Conservation (phyloP, 1,140 invertebrate genomes). For the Aphelenchoides avenae region DNA sequence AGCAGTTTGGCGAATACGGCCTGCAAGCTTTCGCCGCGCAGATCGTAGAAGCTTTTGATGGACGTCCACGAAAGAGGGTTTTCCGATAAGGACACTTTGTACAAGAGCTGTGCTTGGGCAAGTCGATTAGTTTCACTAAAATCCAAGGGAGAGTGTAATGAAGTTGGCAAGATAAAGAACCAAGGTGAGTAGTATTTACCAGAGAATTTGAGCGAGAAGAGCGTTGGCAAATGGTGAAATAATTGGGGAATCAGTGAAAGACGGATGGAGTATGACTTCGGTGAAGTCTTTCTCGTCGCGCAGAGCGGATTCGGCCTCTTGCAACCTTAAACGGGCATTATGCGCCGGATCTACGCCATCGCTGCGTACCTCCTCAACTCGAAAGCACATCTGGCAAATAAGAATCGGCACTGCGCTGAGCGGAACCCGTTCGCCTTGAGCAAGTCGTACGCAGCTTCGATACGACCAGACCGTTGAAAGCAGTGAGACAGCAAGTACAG, state of each 20-base stretch:
- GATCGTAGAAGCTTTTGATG: too few species aligned
- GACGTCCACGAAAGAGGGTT: too few species aligned
- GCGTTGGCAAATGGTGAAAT: constrained; percentile 26
- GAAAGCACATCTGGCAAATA: constrained; percentile 35
- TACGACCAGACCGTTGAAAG: constrained; percentile 1
- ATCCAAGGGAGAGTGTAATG: too few species aligned
- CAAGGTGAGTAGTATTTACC: constrained; percentile 16
- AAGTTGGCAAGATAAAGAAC: too few species aligned
- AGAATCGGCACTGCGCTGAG: constrained; percentile 22
- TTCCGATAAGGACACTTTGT: too few species aligned
- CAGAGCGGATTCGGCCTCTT: constrained; percentile 22
- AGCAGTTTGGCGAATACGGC: too few species aligned
- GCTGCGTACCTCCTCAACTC: constrained; percentile 14
- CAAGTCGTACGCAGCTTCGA: constrained; percentile 25
- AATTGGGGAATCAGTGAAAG: constrained; percentile 12
- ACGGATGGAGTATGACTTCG: constrained; percentile 27
- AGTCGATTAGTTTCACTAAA: constrained; percentile 35
- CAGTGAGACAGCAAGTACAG: constrained; percentile 27
- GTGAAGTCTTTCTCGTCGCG: constrained; percentile 16
- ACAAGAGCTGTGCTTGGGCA: too few species aligned
- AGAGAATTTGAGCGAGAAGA: constrained; percentile 26
- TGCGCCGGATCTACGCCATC: background rate
- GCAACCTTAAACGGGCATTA: constrained; percentile 25
- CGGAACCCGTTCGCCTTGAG: constrained; percentile 22
- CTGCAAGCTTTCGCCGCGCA: too few species aligned